Evolutionary conservation across 2,888 invertebrate species (phyloP), one percentile per base, ranked within the genome.

Genomic region (Sesia bembeciformis): DNA sequence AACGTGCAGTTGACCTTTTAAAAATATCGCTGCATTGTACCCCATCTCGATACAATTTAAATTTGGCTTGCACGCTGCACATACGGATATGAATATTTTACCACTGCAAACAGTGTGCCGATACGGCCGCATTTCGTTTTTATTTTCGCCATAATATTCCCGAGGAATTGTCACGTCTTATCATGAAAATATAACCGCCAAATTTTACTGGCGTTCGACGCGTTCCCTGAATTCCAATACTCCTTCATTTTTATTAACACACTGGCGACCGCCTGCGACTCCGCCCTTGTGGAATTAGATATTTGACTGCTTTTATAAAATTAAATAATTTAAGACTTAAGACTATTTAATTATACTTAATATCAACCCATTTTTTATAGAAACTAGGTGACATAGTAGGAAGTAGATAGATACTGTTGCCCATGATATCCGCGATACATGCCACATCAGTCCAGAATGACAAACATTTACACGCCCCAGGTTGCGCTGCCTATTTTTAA

Each of bases 101-200:
- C 50, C 38, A 46, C 46, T 46, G 50, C 50, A 50, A 38, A 39
- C 50, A 39, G 50, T 38, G 39, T 4, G 39, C 39, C 39, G 39
- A 53, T 49, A 50, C 50, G 5, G 54, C 50, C 59, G 57, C 62
- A 62, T 57, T 70, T 70, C 66, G 67, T 69, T 72, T 72, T 70
- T 72, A 70, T 72, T 69, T 72, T 62, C 66, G 63, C 67, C 71
- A 50, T 50, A 72, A 50, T 50, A 50, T 50, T 50, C 38, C 5
- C 50, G 50, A 50, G 38, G 50, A 38, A 73, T 74, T 75, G 74
- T 73, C 76, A 74, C 74, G 62, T 72, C 50, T 38, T 50, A 7
- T 50, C 74, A 70, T 74, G 72, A 68, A 70, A 70, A 66, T 65
- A 72, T 66, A 67, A 65, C 58, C 57, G 61, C 58, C 64, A 68